Evolutionary conservation across 2,113 vertebrate genomes (phyloP).

Genomic region (Odontophorus gujanensis): DNA sequence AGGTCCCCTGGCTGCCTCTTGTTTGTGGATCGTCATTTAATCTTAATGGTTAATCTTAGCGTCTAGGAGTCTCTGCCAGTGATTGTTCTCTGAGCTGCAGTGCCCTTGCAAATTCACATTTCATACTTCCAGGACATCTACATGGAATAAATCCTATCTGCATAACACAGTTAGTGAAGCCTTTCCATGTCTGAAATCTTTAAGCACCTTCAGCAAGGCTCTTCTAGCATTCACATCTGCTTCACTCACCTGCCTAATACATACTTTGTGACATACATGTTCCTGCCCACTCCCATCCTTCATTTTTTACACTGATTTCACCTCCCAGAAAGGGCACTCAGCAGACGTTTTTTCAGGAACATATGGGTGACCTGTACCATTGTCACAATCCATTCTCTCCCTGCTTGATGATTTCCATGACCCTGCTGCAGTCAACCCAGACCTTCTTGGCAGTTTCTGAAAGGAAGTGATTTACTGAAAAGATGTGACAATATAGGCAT

Average conservation of each 20-base stretch:
- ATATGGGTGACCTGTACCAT: not conserved
- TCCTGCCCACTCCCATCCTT: not conserved
- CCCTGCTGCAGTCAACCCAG: slow-evolving; percentile 21
- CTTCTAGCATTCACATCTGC: not conserved
- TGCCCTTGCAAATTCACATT: not conserved
- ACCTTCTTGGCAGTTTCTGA: slow-evolving; percentile 14
- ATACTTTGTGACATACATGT: not conserved
- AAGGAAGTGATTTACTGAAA: slow-evolving; percentile 57
- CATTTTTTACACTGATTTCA: not conserved
- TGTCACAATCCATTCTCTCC: slow-evolving; percentile 26
- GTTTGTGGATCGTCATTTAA: not conserved
- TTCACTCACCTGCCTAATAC: not conserved
- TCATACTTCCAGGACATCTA: not conserved
- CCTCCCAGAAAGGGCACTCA: not conserved
- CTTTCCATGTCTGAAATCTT: not conserved
- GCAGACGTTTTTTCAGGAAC: slow-evolving; percentile 12
- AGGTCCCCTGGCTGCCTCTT: not conserved
- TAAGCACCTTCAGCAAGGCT: not conserved
- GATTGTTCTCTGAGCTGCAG: not conserved
- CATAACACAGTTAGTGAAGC: not conserved
- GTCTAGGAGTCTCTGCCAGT: not conserved
- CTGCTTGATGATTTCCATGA: not conserved
- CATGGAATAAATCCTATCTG: not conserved
- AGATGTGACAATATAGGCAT: slow-evolving; percentile 33
- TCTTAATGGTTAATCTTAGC: too few relatives aligned